Conservation (phyloP, 2,113 vertebrate species). For the Hemibates koningsi region DNA sequence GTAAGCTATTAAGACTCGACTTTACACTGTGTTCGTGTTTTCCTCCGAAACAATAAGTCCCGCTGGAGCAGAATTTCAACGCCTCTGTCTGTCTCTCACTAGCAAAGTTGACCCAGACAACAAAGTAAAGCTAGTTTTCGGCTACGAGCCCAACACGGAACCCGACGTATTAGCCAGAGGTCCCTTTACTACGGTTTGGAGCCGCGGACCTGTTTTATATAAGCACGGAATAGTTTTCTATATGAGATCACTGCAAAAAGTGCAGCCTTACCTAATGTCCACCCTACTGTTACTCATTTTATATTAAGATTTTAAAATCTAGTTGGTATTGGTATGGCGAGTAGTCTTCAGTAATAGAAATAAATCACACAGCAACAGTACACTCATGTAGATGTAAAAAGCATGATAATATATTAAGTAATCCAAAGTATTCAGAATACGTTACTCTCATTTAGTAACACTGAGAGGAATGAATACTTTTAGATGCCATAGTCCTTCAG, state of each 20-base stretch:
- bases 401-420: not conserved
- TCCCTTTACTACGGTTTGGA: accelerated
- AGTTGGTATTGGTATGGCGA: not conserved
- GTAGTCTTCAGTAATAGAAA: not conserved
- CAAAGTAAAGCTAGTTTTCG: not conserved
- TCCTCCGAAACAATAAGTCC: not conserved
- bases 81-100: not conserved
- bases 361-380: not conserved
- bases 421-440: not conserved
- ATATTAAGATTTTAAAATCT: not conserved
- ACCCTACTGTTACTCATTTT: not conserved
- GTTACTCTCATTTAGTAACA: not conserved
- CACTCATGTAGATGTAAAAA: not conserved
- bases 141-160: accelerated
- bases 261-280: not conserved
- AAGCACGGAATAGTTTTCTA: accelerated
- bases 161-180: accelerated
- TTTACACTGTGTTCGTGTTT: accelerated
- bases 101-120: not conserved
- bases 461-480: accelerated
- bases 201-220: not conserved
- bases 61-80: accelerated
- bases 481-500: not conserved
- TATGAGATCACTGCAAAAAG: not conserved
- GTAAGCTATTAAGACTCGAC: not conserved